A percentile compares a stretch with the other conserved stretches of the same genome.
phyloP scores from a whole-genome alignment of 1,140 invertebrate genomes.

The Coboldia fuscipes region DNA sequence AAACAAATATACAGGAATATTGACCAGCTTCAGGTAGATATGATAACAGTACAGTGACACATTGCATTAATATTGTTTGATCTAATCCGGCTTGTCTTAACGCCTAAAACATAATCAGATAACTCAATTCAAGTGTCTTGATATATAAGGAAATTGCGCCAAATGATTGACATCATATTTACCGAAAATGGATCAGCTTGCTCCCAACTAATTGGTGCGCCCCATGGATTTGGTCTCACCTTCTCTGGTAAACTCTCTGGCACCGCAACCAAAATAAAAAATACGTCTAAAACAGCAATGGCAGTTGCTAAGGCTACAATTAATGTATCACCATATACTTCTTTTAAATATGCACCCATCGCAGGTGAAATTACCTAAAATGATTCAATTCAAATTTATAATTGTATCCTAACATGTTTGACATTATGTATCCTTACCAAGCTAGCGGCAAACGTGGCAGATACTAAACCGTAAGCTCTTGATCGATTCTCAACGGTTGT shows the following conservation, averaged over 20 bases:
- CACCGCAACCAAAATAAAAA: constrained; percentile 95
- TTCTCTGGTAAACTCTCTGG: constrained; percentile 96
- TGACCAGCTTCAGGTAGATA: constrained; percentile 97
- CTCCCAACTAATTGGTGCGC: constrained; percentile 78
- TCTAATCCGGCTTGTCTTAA: constrained; percentile 86
- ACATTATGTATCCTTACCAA: constrained; percentile 55
- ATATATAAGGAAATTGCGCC: background rate
- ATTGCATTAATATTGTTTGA: constrained; percentile 87
- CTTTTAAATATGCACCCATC: constrained; percentile 81
- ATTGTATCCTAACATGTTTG: too few species aligned
- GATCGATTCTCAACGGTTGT: constrained; percentile 92
- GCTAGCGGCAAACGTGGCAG: constrained; percentile 96
- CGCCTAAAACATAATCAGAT: constrained; percentile 28
- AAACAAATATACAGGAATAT: constrained; percentile 99
- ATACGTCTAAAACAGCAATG: constrained; percentile 86
- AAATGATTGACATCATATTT: constrained; percentile 12
- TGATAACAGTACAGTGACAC: constrained; percentile 91
- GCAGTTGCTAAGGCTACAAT: constrained; percentile 93
- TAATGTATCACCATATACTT: constrained; percentile 73
- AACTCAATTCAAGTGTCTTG: background rate
- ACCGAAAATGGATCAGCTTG: constrained; percentile 94
- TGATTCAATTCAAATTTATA: background rate
- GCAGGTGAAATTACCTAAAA: constrained; percentile 67
- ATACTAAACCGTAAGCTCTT: constrained; percentile 90
- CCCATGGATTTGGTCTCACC: constrained; percentile 53